phyloP scores from a whole-genome alignment of 2,113 vertebrate genomes.

The Mormyrus iriodes region DNA sequence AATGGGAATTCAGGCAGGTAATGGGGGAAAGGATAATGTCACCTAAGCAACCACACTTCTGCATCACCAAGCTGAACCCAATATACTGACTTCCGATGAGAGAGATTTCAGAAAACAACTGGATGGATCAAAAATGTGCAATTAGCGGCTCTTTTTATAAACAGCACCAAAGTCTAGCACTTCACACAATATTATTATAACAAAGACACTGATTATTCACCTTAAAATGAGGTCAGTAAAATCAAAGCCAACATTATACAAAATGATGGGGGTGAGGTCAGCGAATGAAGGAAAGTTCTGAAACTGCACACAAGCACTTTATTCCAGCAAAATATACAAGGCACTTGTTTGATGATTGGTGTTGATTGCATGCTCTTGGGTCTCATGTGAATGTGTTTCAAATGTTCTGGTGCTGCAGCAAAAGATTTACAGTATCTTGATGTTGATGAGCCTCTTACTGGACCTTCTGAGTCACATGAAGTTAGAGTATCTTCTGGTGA shows the following conservation, averaged over 20 bases:
- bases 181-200: background rate
- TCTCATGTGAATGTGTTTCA: background rate
- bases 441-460: background rate
- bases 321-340: background rate
- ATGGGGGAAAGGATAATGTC: background rate
- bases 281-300: background rate
- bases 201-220: background rate
- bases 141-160: background rate
- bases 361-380: background rate
- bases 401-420: conserved; percentile 22
- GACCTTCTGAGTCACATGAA: conserved; percentile 70
- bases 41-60: background rate
- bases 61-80: background rate
- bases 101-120: background rate
- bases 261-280: background rate
- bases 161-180: background rate
- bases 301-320: background rate
- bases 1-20: background rate
- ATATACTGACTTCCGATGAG: background rate
- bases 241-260: background rate
- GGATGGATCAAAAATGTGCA: background rate
- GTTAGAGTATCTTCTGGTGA: conserved; percentile 50
- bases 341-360: background rate
- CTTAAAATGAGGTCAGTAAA: background rate
- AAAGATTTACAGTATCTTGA: background rate